Base-by-base conservation (phyloP, 2,113 vertebrate species). In the Tursiops truncatus region DNA sequence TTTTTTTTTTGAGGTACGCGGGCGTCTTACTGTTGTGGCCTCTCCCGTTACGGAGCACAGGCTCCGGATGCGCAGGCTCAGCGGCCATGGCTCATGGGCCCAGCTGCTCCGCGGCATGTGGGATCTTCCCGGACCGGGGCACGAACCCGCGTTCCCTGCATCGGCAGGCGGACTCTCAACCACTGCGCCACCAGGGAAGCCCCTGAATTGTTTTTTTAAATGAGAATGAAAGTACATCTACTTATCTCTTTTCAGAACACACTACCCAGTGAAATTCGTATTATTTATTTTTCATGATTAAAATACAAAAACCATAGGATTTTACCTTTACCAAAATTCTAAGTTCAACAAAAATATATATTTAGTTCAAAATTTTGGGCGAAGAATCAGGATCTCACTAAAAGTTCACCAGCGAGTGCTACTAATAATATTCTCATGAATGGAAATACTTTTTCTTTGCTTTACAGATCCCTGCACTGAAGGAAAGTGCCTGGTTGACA, bases 281-380 rank as follows among this genome's bases (percentile, higher is more conserved):
- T n/a, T 94, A 44, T 53, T 94, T 56, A 92, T 44, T 74, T 79
- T 93, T 80, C 11, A 65, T 56, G 2, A 73, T 68, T 80, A 84
- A 71, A 38, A 80, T 67, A 44, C 3, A 67, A 58, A 38, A 71
- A 38, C 0, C 11, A 2, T n/a, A 73, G 56, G 13, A 65, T 73
- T 80, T 80, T 92, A 80, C 74, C 3, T 58, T 17, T n/a, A 74
- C 31, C 14, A 28, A 47, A 81, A 68, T 68, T 83, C 70, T 44
- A 73, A 89, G 50, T 68, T n/a, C 14, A 67, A 80, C 3, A 13
- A 41, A 95, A 89, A 1, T 33, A 60, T 31, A 71, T 3, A 31
- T 47, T 58, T 79, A 73, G n/a, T 85, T 80, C n/a, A 68, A 68
- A 53, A 70, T 38, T 74, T 44, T 1, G 18, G 21, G 17, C 5